Percentiles rank a stretch among this genome's conserved stretches.
Evolutionary conservation across 2,888 invertebrate species (phyloP).

Genomic region (Homarus gammarus): DNA sequence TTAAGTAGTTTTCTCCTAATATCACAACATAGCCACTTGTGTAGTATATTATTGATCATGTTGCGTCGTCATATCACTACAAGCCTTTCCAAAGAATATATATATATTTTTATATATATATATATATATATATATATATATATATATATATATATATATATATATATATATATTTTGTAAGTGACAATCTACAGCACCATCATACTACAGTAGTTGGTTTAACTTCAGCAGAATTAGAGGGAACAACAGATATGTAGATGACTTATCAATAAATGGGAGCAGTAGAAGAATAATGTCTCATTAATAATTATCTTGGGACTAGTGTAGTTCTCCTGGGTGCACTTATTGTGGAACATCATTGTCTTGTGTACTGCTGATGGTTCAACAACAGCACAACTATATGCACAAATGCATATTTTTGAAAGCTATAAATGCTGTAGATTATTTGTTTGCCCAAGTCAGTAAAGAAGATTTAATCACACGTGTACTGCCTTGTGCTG

Average conservation of each 20-base stretch:
- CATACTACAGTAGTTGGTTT: background rate
- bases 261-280: background rate
- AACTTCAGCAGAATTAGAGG: background rate
- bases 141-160: too few relatives aligned
- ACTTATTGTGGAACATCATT: slow-evolving; percentile 12
- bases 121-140: too few relatives aligned
- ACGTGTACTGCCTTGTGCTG: slow-evolving; percentile 55
- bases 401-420: slow-evolving; percentile 15
- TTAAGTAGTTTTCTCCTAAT: background rate
- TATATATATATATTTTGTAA: slow-evolving; percentile 30
- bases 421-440: background rate
- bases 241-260: background rate
- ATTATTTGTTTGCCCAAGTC: background rate
- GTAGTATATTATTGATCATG: background rate
- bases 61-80: slow-evolving; percentile 43
- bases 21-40: background rate
- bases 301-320: background rate
- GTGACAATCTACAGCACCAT: slow-evolving; percentile 55
- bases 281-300: background rate
- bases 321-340: slow-evolving; percentile 1
- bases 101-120: too few relatives aligned
- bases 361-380: background rate
- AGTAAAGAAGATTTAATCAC: too few relatives aligned
- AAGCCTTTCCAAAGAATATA: slow-evolving; percentile 50
- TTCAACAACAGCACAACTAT: background rate